These are phyloP conservation scores for Polydrusus pterygomalis DNA, from an alignment of 2,888 invertebrate genomes.

Conservation along the genomic window DNA sequence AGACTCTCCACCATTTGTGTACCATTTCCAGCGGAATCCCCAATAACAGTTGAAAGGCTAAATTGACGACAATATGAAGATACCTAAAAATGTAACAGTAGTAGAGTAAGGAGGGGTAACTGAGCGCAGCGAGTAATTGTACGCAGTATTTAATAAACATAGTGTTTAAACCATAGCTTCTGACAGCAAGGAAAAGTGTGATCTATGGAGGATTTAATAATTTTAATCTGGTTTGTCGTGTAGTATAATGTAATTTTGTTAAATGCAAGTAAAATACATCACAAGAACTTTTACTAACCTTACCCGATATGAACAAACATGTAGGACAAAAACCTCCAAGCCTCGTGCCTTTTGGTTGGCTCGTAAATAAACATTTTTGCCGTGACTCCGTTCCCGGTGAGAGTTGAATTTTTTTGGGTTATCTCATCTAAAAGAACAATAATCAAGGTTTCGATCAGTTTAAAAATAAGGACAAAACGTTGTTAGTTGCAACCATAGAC, in stretches of 20 bases:
- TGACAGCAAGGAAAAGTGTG: too few relatives aligned
- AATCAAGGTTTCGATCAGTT: too few relatives aligned
- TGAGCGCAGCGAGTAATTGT: too few relatives aligned
- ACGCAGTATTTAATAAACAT: too few relatives aligned
- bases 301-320: constrained; percentile 97
- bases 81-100: constrained; percentile 78
- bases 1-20: constrained; percentile 95
- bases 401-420: constrained; percentile 42
- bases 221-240: too few relatives aligned
- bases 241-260: too few relatives aligned
- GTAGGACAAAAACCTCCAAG: constrained; percentile 95
- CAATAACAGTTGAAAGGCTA: constrained; percentile 92
- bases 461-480: too few relatives aligned
- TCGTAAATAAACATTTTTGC: constrained; percentile 88
- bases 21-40: constrained; percentile 98
- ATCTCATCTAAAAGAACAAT: constrained; percentile 49
- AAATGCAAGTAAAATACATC: neutral
- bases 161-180: too few relatives aligned
- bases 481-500: too few relatives aligned
- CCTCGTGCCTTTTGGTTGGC: constrained; percentile 88
- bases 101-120: too few relatives aligned
- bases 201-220: too few relatives aligned
- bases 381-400: constrained; percentile 55
- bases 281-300: constrained; percentile 11
- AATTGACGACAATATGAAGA: constrained; percentile 92